These are phyloP conservation scores for Calycopis cecrops DNA, from an alignment of 1,140 invertebrate genomes.

Conservation along the genomic window DNA sequence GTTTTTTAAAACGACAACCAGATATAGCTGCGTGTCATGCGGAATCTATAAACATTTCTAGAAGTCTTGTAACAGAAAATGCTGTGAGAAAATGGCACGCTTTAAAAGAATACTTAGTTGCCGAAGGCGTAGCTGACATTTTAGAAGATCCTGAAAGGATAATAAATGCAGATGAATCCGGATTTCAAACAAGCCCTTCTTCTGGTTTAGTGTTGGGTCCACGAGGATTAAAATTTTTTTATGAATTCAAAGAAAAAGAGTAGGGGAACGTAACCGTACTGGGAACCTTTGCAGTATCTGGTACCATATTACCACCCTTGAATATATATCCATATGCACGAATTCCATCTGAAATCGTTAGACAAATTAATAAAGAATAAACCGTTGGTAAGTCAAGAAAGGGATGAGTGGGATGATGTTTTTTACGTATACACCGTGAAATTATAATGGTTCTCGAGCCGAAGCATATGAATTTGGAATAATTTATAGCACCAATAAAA, in stretches of 20 bases:
- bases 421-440: too few relatives aligned
- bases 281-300: neutral
- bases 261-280: neutral
- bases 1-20: conserved; percentile 19
- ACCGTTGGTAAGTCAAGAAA: neutral
- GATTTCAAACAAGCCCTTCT: neutral
- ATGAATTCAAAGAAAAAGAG: conserved; percentile 1
- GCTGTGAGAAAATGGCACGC: too few relatives aligned
- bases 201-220: conserved; percentile 2
- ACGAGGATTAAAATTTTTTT: neutral
- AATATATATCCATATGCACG: neutral
- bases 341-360: neutral
- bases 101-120: too few relatives aligned
- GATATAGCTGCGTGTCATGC: conserved; percentile 12
- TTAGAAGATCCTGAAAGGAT: conserved; percentile 1
- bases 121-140: neutral
- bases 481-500: too few relatives aligned
- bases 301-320: neutral
- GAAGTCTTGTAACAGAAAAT: too few relatives aligned
- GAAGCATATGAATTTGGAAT: too few relatives aligned
- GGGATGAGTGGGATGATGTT: neutral
- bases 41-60: conserved; percentile 16
- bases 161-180: conserved; percentile 7
- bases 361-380: neutral
- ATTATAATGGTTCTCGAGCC: too few relatives aligned